Base-by-base conservation (phyloP, 2,888 invertebrate species). In the Caradrina clavipalpis region DNA sequence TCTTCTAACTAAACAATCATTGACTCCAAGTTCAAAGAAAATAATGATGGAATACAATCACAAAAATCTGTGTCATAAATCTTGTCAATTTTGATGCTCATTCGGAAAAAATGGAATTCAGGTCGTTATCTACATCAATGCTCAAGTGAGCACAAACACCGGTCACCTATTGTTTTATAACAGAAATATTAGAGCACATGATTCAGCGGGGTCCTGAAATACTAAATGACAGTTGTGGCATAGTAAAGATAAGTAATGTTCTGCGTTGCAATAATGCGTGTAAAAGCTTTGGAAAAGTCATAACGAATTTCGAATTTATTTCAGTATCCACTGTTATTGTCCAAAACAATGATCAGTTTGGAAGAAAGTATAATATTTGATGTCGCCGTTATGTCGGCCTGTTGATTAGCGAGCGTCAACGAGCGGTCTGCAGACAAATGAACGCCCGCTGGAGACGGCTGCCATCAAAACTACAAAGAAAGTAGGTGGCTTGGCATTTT, bases 401-500 rank as follows among this genome's bases (percentile, higher is more conserved):
- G 88, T 84, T 88, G 88, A 89, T 87, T 86, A 85, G 84, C 77
- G 88, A 82, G 87, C 84, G 88, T 89, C 88, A 89, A 80, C 88
- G 78, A 82, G 76, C 73, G 69, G 73, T 70, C 70, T 70, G 71
- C 83, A 87, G 87, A 89, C 90, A 90, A 91, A 91, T 90, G 89
- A 89, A 86, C 78, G 82, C 78, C 79, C 75, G 82, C 77, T 76
- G 76, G 78, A 85, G 87, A 85, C 82, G 80, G 84, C 81, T 63
- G 79, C 83, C 84, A 86, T 85, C 78, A 85, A 84, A 88, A 87
- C 86, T 86, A 88, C 88, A 87, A 91, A 90, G 88, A 90, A 90
- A 89, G 86, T 88, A 86, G 85, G 87, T 86, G 85, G 80, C 87
- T 58, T 62, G 80, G 79, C 78, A 79, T 82, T 84, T 86, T 75